Evolutionary conservation across 1,140 invertebrate species (phyloP).

Genomic region (Listronotus bonariensis): DNA sequence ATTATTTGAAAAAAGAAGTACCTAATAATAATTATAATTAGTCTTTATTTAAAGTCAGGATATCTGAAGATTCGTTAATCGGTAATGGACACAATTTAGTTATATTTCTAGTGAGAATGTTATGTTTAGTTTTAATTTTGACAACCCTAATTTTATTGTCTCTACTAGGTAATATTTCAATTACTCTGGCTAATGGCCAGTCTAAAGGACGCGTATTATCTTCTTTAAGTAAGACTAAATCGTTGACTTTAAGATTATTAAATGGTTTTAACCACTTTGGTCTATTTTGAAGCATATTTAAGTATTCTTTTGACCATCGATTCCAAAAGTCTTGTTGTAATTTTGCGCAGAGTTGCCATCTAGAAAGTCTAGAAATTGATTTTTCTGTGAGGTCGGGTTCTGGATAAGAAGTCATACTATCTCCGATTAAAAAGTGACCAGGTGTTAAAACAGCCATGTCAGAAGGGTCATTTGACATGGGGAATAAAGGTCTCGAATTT

Average conservation of each 20-base stretch:
- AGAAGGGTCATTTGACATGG: too few species aligned
- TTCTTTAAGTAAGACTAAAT: slow-evolving; percentile 39
- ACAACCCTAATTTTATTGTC: slow-evolving; percentile 29
- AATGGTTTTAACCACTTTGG: neutral
- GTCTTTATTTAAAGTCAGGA: too few species aligned
- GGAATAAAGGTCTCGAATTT: slow-evolving; percentile 47
- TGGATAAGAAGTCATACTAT: neutral
- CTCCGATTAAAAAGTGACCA: slow-evolving; percentile 5
- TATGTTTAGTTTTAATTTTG: slow-evolving; percentile 10
- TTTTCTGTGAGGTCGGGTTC: neutral
- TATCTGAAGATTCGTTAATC: too few species aligned
- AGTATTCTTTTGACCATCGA: too few species aligned
- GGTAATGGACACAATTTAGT: too few species aligned
- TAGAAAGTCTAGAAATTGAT: neutral
- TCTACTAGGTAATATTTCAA: slow-evolving; percentile 28
- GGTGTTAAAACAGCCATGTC: neutral
- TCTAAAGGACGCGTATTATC: slow-evolving; percentile 36
- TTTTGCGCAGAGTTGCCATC: too few species aligned
- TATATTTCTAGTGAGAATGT: too few species aligned
- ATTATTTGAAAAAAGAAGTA: too few species aligned
- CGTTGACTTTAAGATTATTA: slow-evolving; percentile 1
- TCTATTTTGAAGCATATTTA: too few species aligned
- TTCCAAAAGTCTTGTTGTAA: too few species aligned
- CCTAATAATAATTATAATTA: too few species aligned
- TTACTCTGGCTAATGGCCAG: slow-evolving; percentile 39